These are phyloP conservation scores for Dolichotis patagonum DNA, from an alignment of 2,113 vertebrate genomes.

Conservation along the genomic window DNA sequence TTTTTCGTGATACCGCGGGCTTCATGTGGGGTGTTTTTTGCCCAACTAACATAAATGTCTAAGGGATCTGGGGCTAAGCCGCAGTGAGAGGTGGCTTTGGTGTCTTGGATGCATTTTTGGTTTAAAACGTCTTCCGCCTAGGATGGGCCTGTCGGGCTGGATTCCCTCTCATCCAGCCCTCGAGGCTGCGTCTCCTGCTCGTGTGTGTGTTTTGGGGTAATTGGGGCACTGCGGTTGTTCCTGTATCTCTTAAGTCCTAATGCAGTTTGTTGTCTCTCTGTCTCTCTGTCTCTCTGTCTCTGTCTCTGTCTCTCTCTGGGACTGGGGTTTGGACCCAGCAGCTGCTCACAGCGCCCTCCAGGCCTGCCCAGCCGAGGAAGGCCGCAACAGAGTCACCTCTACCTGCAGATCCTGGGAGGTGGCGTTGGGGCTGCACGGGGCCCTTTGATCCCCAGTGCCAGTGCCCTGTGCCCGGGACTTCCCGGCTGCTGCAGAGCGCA, in stretches of 20 bases:
- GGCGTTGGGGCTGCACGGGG: not conserved
- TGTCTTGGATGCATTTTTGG: not conserved
- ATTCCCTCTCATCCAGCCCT: not conserved
- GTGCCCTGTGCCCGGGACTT: rapidly evolving
- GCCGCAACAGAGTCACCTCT: not conserved
- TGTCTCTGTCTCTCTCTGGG: not conserved
- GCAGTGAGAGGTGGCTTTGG: no score
- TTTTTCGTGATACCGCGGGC: not conserved
- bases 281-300: no score
- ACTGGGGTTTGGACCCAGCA: not conserved
- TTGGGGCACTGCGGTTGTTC: not conserved
- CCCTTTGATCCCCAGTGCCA: no score
- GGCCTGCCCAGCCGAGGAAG: not conserved
- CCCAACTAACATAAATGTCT: not conserved
- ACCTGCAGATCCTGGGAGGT: not conserved
- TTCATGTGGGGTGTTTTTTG: not conserved
- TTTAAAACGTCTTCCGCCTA: not conserved
- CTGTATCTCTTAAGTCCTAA: not conserved
- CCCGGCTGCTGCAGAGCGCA: not conserved
- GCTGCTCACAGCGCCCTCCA: not conserved
- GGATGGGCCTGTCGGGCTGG: no score
- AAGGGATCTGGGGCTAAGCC: not conserved
- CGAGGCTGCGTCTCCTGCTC: not conserved
- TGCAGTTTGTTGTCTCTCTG: not conserved
- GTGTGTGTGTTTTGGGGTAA: not conserved